phyloP scores from a whole-genome alignment of 2,113 vertebrate genomes.

The Todiramphus chloris region DNA sequence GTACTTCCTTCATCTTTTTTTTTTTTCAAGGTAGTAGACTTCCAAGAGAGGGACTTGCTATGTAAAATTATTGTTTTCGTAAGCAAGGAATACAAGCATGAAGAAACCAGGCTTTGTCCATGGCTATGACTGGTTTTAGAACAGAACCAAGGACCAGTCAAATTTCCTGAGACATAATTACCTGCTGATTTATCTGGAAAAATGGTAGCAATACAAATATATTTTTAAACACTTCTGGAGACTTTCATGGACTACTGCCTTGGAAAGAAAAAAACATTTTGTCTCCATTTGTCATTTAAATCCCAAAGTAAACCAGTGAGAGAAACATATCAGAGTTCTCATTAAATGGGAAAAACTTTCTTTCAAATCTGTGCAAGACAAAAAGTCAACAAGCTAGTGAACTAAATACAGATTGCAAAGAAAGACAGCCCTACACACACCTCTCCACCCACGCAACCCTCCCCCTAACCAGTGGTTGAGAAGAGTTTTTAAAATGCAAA shows the following conservation, averaged over 20 bases:
- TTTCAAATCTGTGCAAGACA: neutral
- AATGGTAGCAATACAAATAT: neutral
- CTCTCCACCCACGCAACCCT: neutral
- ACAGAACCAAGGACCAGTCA: neutral
- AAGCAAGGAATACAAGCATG: neutral
- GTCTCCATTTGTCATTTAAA: neutral
- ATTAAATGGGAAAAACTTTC: neutral
- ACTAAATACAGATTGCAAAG: neutral
- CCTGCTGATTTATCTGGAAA: neutral
- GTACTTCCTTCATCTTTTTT: no score
- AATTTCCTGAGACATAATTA: neutral
- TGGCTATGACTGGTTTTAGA: neutral
- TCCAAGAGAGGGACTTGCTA: no score
- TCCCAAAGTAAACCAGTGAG: neutral
- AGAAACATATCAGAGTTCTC: neutral
- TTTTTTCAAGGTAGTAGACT: no score
- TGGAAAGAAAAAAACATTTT: neutral
- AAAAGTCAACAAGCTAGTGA: neutral
- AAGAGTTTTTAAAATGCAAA: slow-evolving; percentile 27
- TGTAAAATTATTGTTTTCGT: neutral
- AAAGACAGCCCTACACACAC: neutral
- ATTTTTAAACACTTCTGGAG: neutral
- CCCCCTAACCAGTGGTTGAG: neutral
- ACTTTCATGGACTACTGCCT: neutral
- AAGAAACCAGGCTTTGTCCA: neutral